Base-by-base conservation (phyloP, 2,113 vertebrate species). In the Cyanoderma ruficeps region DNA sequence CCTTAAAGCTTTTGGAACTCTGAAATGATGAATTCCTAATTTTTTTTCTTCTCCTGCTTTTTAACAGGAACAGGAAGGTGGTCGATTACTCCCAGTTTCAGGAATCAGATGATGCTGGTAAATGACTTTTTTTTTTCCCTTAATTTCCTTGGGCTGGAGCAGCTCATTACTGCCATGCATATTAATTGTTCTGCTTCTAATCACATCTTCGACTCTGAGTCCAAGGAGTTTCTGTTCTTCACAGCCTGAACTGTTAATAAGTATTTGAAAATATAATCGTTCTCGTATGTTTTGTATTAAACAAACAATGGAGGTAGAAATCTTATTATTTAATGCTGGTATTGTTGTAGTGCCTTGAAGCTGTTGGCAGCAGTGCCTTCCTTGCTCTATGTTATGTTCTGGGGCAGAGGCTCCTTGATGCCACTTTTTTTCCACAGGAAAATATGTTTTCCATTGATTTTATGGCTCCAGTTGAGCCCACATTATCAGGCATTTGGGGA, bases 31-130 rank as follows among this genome's bases (percentile, higher is more conserved):
- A 69, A 95, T 93, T 95, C 69, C 68, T 96, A 15, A 96, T 75
- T n/a, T 41, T 37, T 37, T 31, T 91, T 85, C 71, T 19, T 12
- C 17, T 20, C 7, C 15, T 49, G 7, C 16, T 82, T 92, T 82
- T 94, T 19, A 65, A 95, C 98, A 99, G 99, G 98, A 99, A 99
- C 98, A 99, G 99, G 98, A 99, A 99, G 97, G 99, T 99, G 96
- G 99, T 99, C 92, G 99, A 99, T 98, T 99, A 99, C 97, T 99
- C 99, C 93, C 99, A 99, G 97, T 99, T 99, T 98, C 99, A 99
- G 71, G 99, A 99, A 97, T 99, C 99, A 92, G 99, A 99, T 94
- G 99, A 99, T 97, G 98, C 98, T 96, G 98, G 98, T 98, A 98
- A 97, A 90, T 97, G 7, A 72, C 7, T 93, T 91, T 33, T 94